Base-by-base conservation (phyloP, 1,140 invertebrate species). In the Thaumetopoea pityocampa region DNA sequence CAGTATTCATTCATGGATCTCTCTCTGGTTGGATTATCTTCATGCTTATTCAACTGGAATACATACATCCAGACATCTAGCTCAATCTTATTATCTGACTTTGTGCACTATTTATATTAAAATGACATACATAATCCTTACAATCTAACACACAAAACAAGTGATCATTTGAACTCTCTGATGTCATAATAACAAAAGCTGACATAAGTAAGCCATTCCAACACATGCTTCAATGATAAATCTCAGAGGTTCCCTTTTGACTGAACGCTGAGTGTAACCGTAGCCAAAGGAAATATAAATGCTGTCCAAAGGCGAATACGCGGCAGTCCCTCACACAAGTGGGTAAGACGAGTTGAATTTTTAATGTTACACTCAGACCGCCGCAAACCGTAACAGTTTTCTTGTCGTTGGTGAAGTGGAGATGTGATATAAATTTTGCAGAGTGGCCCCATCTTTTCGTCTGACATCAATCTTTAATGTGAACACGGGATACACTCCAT, bases 361-460 rank as follows among this genome's bases (percentile, higher is more conserved):
- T 84, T 84, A 81, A 84, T 81, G 69, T 67, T 69, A 84, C 80
- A 81, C 80, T 84, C 80, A 81, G 80, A 78, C 77, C 77, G 74
- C 59, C 77, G 79, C 76, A 84, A 79, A 77, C 80, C 80, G 80
- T 84, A 81, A 84, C 80, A 84, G 80, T 81, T 84, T 81, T 80
- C 80, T 81, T 84, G 80, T 84, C 80, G 78, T 81, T 84, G 72
- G 67, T 65, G 45, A 67, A 79, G 76, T 67, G 70, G 73, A 81
- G 71, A 81, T 84, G 80, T 73, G 77, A 79, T 56, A 81, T 84
- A 84, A 84, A 84, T 84, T 81, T 84, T 84, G 80, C 69, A 80
- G 76, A 84, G 80, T 84, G 71, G 80, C 80, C 77, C 80, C 77
- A 84, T 84, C 77, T 80, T 84, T 80, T 80, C 73, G 80, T 71